Conservation (phyloP, 2,113 vertebrate genomes). For the Hyaena hyaena region DNA sequence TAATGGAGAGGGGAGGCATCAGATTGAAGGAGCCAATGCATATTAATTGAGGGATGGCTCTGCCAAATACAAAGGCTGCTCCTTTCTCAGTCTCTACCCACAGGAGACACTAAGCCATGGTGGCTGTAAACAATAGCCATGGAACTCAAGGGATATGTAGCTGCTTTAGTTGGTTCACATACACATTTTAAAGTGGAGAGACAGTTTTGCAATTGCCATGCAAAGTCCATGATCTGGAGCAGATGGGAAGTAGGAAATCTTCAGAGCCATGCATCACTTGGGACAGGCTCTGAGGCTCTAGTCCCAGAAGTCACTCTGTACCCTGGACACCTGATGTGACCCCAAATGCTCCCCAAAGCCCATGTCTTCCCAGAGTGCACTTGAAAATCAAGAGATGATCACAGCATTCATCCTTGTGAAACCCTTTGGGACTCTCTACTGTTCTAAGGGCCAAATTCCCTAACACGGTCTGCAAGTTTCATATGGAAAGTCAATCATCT, state of each 20-base stretch:
- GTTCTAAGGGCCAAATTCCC: neutral
- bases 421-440: neutral
- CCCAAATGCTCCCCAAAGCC: neutral
- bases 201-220: neutral
- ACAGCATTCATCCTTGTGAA: neutral
- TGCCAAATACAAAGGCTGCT: neutral
- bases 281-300: rapidly evolving
- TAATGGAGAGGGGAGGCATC: too few species aligned
- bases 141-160: neutral
- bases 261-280: neutral
- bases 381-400: neutral
- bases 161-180: neutral
- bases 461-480: neutral
- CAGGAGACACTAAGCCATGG: neutral
- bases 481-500: too few species aligned
- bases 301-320: neutral
- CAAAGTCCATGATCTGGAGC: neutral
- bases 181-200: neutral
- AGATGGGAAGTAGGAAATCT: neutral
- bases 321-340: neutral
- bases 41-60: too few species aligned
- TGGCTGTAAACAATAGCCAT: neutral
- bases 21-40: neutral
- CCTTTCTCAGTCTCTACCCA: neutral
- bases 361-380: neutral